phyloP scores from a whole-genome alignment of 2,113 vertebrate species.

The Oreochromis tanganicae region DNA sequence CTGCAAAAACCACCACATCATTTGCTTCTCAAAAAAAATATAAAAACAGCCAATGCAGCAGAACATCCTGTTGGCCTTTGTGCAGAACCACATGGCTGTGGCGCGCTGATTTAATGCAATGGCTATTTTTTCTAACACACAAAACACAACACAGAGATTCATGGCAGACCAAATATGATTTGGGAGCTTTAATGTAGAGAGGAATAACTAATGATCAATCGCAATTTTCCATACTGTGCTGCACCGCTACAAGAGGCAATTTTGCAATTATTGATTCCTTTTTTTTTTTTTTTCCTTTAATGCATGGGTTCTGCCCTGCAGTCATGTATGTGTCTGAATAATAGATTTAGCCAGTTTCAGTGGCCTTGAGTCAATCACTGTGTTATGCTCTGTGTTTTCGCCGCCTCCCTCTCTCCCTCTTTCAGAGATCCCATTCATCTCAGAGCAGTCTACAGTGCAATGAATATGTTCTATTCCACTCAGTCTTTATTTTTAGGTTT shows the following conservation, averaged over 20 bases:
- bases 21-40: background rate
- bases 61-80: background rate
- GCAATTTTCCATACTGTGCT: background rate
- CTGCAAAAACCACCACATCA: background rate
- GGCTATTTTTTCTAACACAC: background rate
- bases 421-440: constrained; percentile 59
- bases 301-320: background rate
- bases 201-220: background rate
- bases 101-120: background rate
- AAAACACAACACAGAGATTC: background rate
- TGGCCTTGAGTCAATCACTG: constrained; percentile 37
- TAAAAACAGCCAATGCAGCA: background rate
- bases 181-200: background rate
- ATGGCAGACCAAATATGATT: background rate
- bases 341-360: constrained; percentile 30
- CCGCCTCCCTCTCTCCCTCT: constrained; percentile 28
- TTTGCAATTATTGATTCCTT: constrained; percentile 11
- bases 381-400: constrained; percentile 26
- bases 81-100: background rate
- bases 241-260: background rate
- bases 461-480: constrained; percentile 58
- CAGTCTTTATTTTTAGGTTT: constrained; percentile 63
- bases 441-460: constrained; percentile 25
- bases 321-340: constrained; percentile 29
- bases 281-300: background rate